phyloP scores from a whole-genome alignment of 2,888 invertebrate genomes.

The Sesia bembeciformis region DNA sequence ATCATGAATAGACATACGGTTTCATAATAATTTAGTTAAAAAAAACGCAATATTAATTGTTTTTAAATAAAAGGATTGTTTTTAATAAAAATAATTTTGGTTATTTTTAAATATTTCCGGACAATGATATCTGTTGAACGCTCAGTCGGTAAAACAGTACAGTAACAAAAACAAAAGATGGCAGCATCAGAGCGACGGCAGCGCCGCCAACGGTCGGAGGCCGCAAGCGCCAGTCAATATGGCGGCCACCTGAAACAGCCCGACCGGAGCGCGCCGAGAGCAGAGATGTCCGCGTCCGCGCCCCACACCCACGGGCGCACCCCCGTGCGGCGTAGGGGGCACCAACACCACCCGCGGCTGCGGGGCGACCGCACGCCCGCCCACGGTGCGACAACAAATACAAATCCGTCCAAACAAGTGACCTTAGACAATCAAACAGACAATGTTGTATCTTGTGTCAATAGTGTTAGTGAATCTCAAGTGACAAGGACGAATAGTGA shows the following conservation, averaged over 20 bases:
- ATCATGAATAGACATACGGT: too few species aligned
- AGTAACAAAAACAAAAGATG: constrained; percentile 43
- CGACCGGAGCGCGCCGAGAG: constrained; percentile 53
- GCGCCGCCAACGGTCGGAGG: constrained; percentile 33
- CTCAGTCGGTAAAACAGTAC: constrained; percentile 55
- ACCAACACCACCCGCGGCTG: constrained; percentile 84
- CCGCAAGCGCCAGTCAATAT: constrained; percentile 67
- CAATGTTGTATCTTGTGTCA: constrained; percentile 72
- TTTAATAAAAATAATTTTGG: too few species aligned
- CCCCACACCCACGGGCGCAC: constrained; percentile 75
- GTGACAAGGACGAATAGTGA: constrained; percentile 73
- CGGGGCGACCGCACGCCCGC: constrained; percentile 74
- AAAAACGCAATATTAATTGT: too few species aligned
- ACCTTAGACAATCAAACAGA: constrained; percentile 59
- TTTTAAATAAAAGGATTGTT: too few species aligned
- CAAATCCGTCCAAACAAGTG: constrained; percentile 63
- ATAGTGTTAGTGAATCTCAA: constrained; percentile 74
- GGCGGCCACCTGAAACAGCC: constrained; percentile 74
- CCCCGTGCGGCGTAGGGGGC: constrained; percentile 79
- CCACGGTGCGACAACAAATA: constrained; percentile 40
- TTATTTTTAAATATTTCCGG: too few species aligned
- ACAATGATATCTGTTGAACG: constrained; percentile 12
- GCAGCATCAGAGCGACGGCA: constrained; percentile 43
- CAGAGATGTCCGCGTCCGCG: constrained; percentile 75
- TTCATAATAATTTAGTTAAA: too few species aligned